Percentiles rank a stretch among this genome's conserved stretches.
These are phyloP conservation scores for Anadara kagoshimensis DNA, from an alignment of 1,140 invertebrate genomes.

Conservation along the genomic window DNA sequence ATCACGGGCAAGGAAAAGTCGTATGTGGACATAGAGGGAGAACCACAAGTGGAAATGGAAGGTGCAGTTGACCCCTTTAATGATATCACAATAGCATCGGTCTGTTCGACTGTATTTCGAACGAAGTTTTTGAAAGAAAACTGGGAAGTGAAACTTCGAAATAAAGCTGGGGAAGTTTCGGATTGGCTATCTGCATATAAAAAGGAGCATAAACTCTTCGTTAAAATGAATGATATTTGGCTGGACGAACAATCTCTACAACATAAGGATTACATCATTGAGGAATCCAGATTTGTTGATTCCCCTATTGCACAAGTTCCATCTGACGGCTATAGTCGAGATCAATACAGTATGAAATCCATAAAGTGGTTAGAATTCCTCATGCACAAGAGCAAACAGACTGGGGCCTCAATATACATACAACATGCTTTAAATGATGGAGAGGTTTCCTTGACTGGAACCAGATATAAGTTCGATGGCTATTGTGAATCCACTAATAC, in stretches of 20 bases:
- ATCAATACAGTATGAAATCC: constrained; percentile 30
- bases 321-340: constrained; percentile 21
- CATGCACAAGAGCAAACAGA: constrained; percentile 18
- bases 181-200: no score
- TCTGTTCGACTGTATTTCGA: no score
- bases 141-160: no score
- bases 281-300: constrained; percentile 4
- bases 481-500: constrained; percentile 11
- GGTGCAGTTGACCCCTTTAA: no score
- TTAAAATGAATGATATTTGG: no score
- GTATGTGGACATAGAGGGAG: neutral
- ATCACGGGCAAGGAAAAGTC: constrained; percentile 1
- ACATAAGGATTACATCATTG: neutral
- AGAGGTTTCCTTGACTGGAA: constrained; percentile 16
- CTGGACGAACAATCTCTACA: no score
- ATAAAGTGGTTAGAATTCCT: constrained; percentile 36
- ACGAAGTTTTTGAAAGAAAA: no score
- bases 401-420: constrained; percentile 3
- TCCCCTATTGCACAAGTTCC: constrained; percentile 32
- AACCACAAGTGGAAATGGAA: neutral
- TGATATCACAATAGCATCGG: no score
- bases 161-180: no score
- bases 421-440: constrained; percentile 33
- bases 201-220: neutral
- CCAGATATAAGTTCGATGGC: constrained; percentile 29